Conservation (phyloP, 2,113 vertebrate genomes). For the Hemiscyllium ocellatum region DNA sequence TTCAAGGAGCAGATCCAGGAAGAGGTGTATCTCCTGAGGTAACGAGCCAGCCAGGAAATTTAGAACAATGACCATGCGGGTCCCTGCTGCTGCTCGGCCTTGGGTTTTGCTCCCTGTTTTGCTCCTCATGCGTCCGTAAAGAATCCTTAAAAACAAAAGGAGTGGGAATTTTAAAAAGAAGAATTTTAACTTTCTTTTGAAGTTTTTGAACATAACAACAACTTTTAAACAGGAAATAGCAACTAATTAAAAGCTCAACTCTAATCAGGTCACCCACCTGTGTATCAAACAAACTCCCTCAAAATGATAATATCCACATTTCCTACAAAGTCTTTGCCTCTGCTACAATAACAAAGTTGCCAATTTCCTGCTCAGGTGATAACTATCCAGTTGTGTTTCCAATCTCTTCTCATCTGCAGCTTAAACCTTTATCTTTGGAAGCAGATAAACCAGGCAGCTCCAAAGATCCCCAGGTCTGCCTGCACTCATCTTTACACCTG, state of each 20-base stretch:
- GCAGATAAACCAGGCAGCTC: too few species aligned
- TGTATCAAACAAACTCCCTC: background rate
- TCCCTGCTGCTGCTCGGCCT: constrained; percentile 67
- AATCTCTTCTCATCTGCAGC: background rate
- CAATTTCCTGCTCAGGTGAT: background rate
- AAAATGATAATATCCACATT: background rate
- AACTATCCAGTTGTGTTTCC: background rate
- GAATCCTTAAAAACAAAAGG: constrained; percentile 65
- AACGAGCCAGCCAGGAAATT: constrained; percentile 81
- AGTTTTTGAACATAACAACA: background rate
- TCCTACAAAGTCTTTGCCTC: background rate
- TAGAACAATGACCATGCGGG: constrained; percentile 81
- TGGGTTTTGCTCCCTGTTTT: constrained; percentile 89
- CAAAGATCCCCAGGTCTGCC: too few species aligned
- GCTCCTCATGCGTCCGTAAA: constrained; percentile 86
- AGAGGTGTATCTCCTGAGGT: constrained; percentile 77
- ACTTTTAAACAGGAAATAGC: background rate
- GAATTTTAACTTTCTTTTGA: background rate
- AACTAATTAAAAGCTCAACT: background rate
- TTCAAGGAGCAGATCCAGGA: constrained; percentile 84
- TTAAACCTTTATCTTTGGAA: too few species aligned
- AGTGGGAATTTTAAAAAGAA: background rate
- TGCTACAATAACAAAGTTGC: background rate
- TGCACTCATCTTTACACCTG: too few species aligned
- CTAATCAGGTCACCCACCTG: background rate